Conservation (phyloP, 2,888 invertebrate species). For the Caenorhabditis becei region DNA sequence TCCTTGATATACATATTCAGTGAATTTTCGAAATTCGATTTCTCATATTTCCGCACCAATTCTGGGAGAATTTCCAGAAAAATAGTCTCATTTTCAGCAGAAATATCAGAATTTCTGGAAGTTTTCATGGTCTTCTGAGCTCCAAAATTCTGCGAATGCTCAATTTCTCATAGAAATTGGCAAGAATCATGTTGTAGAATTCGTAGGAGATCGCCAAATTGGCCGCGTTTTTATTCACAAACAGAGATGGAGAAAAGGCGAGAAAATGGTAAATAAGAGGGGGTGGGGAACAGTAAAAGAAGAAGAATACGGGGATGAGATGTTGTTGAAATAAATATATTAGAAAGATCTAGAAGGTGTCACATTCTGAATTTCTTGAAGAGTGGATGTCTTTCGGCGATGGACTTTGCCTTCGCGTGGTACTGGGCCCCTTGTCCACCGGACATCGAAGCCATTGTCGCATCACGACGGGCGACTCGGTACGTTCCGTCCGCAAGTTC, state of each 20-base stretch:
- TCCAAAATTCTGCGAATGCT: neutral
- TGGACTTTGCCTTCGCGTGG: conserved; percentile 83
- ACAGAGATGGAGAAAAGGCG: neutral
- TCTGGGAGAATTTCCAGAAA: conserved; percentile 53
- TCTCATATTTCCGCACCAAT: conserved; percentile 35
- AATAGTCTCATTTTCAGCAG: conserved; percentile 40
- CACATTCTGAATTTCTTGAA: conserved; percentile 95
- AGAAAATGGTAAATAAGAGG: neutral
- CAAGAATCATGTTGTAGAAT: too few species aligned
- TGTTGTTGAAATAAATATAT: neutral
- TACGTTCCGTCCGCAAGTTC: conserved; percentile 74
- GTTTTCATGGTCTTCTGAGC: too few species aligned
- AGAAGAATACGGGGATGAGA: too few species aligned
- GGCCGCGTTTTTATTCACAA: conserved; percentile 1
- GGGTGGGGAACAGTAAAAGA: neutral
- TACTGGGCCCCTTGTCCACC: conserved; percentile 75
- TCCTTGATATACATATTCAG: conserved; percentile 27
- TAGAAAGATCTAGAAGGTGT: too few species aligned
- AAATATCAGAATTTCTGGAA: neutral
- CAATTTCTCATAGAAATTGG: too few species aligned
- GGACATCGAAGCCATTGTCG: conserved; percentile 74
- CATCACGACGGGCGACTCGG: conserved; percentile 73
- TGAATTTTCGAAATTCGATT: conserved; percentile 25
- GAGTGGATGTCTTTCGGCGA: conserved; percentile 87
- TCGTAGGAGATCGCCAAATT: too few species aligned